phyloP scores from a whole-genome alignment of 2,888 invertebrate species.

The Nematopogon swammerdamellus region DNA sequence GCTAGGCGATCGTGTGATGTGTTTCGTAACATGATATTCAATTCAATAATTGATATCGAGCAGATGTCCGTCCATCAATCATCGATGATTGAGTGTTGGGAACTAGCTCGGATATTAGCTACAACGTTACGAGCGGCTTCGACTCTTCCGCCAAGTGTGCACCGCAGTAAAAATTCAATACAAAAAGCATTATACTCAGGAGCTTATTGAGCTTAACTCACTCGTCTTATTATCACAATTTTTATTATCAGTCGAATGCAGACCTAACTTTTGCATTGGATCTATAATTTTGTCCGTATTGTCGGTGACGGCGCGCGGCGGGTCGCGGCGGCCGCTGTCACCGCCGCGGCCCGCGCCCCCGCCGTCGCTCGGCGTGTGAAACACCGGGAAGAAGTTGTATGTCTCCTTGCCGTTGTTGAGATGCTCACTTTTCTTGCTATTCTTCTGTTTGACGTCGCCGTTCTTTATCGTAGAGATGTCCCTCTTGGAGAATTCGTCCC shows the following conservation, averaged over 20 bases:
- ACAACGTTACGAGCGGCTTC: too few species aligned
- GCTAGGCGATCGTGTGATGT: too few species aligned
- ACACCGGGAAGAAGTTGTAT: constrained; percentile 46
- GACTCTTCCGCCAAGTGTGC: too few species aligned
- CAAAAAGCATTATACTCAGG: constrained; percentile 36
- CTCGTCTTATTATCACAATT: constrained; percentile 52
- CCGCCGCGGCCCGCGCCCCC: constrained; percentile 17
- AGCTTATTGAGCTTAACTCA: constrained; percentile 49
- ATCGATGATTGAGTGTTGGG: too few species aligned
- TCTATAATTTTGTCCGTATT: constrained; percentile 43
- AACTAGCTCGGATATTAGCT: too few species aligned
- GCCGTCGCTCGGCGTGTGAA: constrained; percentile 21
- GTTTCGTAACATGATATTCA: too few species aligned
- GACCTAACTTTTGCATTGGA: constrained; percentile 51
- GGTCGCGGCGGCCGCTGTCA: constrained; percentile 6
- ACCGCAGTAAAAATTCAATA: background rate
- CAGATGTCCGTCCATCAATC: too few species aligned
- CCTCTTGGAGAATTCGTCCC: constrained; percentile 44
- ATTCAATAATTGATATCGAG: too few species aligned
- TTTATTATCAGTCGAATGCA: constrained; percentile 54
- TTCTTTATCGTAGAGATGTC: constrained; percentile 35
- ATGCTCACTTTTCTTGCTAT: constrained; percentile 26
- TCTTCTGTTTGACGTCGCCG: constrained; percentile 23
- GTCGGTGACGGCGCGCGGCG: constrained; percentile 18
- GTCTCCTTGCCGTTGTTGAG: constrained; percentile 38